phyloP scores from a whole-genome alignment of 1,140 invertebrate species.

The Bombyx mori region ASM3026992v2 NC_085119.1:8220001-8220500 shows the following conservation, averaged over 20 bases:
- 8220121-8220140: neutral
- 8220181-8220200: neutral
- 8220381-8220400: constrained; percentile 67
- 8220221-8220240: neutral
- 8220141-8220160: neutral
- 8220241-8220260: neutral
- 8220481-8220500: constrained; percentile 71
- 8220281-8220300: too few species aligned
- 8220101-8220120: too few species aligned
- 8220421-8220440: constrained; percentile 57
- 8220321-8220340: constrained; percentile 56
- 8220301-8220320: constrained; percentile 7
- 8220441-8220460: constrained; percentile 34
- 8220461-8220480: constrained; percentile 60
- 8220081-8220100: too few species aligned
- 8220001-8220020: too few species aligned
- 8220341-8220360: constrained; percentile 60
- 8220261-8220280: constrained; percentile 12
- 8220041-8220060: too few species aligned
- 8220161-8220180: neutral
- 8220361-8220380: constrained; percentile 64
- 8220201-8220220: neutral
- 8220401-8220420: constrained; percentile 59
- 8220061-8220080: too few species aligned
- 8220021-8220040: too few species aligned